Evolutionary conservation across 2,888 invertebrate genomes (phyloP), one percentile per base, ranked within the genome.

Genomic region (Hipparchia sbordonii): DNA sequence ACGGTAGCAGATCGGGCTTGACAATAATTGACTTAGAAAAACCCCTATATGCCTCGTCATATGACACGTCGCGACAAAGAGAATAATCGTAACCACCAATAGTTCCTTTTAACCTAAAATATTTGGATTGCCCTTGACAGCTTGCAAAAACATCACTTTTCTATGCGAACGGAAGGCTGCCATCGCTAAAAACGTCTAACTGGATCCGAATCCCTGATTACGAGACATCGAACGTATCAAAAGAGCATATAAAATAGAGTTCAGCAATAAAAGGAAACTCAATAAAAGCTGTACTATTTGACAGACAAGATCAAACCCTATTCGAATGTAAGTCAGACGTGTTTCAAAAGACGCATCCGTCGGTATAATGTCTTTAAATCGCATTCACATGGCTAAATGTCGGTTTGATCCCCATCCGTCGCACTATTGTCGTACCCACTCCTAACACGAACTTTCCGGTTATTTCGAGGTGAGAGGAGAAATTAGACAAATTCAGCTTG

Each of bases 81-180:
- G 12, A 7, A 51, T n/a, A 48, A 46, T 59, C 57, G n/a, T 67
- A n/a, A 67, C 54, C 45, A 56, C 45, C 57, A 13, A 45, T n/a
- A 45, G 23, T 52, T 60, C 6, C 23, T 5, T 33, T 33, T 52
- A 65, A 65, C 65, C 52, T 65, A 65, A 65, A 52, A 51, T 56
- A 67, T 67, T 59, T 59, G 57, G 48, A 59, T 67, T 46, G 23
- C 23, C 59, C 57, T 48, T 48, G n/a, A 60, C 39, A 23, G 33
- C 48, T 61, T 52, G 51, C 4, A 51, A 51, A 51, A 48, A 63
- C 51, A 6, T 23, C 10, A 12, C 39, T 9, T 39, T 39, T 60
- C 51, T 23, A 48, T 23, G 10, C 62, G 57, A 23, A 59, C 23
- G 57, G 33, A 51, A 51, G 63, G 63, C 51, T 63, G 51, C 51